Base-by-base conservation (phyloP, 1,140 invertebrate genomes). In the Araneus ventricosus region DNA sequence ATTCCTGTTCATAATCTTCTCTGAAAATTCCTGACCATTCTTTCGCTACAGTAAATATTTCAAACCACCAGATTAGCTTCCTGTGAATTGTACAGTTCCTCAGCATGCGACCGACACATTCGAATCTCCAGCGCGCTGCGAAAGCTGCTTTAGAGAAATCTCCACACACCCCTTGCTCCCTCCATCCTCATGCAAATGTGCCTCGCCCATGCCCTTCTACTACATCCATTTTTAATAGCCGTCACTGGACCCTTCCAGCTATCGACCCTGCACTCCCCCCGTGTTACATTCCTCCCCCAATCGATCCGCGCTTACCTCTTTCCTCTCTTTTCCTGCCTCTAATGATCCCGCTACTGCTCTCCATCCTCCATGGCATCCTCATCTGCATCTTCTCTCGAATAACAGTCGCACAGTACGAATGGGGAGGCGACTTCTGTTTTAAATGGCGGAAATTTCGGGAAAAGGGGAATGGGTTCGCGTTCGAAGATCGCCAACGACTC, bases 201-300 rank as follows among this genome's bases (percentile, higher is more conserved):
- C 91, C 91, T 87, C 67, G 91, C 91, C 91, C 91, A 82, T 84
- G 80, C 90, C 24, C 61, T 75, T 59, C 90, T 70, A 70, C 80
- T 79, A 88, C 91, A 93, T 93, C 91, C 91, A 93, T 93, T 93
- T 93, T 93, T 93, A 93, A 93, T 93, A 93, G 91, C 91, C 91
- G 84, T 88, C 59, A 85, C 91, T 88, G 91, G 84, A 87, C 84
- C 59, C 84, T 79, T 70, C 90, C 80, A 52, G 39, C 84, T 93
- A 93, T 93, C 91, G 91, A 93, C 91, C 91, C 80, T 67, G 41
- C 41, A 27, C 67, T 30, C 67, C 67, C 75, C 70, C 67, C 80
- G 8, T 41, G 17, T 45, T 27, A n/a, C n/a, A 45, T 70, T 27
- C 22, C 87, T 22, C 30, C 45, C 82, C 82, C 4, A 39, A 85